Evolutionary conservation across 2,797 vertebrate genomes (phyloP), one percentile per base, ranked within the genome.

Genomic region (Scleropages formosus): DNA sequence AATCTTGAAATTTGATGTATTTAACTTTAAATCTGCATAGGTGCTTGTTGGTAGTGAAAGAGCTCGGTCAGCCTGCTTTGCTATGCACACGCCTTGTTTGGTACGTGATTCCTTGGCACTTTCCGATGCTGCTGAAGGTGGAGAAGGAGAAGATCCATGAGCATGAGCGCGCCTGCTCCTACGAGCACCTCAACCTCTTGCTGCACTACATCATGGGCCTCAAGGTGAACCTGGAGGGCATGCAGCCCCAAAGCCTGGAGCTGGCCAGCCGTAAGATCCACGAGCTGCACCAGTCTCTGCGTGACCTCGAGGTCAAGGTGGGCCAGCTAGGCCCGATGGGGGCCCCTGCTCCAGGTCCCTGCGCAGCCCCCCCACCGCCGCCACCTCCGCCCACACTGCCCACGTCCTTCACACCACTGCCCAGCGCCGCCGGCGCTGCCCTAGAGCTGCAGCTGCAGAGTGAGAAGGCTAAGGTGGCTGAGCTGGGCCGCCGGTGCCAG

Each of bases 121-220:
- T 71, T 27, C 18, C n/a, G 12, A 1, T 10, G 0, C 18, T 76
- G 46, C 62, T 64, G 1, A 78, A 99, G 97, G 95, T 96, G 83
- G 96, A 98, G 78, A 93, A 93, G 4, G 96, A 96, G 85, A 93
- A 91, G 78, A 92, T 92, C 61, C 88, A 86, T 0, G 95, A 96
- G 27, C 97, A 99, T 0, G 98, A 99, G 88, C 92, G 86, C 0
- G 92, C 89, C 72, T 91, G 86, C 80, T 90, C 96, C 0, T 92
- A 89, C 0, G 95, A 98, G 22, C 98, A 99, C 85, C 90, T 99
- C 77, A 95, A 93, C 85, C 87, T 97, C 82, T 89, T 99, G 0
- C 90, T 97, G 83, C 92, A 92, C 49, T 94, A 93, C 85, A 94
- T 94, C 82, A 93, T 94, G 93, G 92, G 92, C 78, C 92, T 94